Base-by-base conservation (phyloP, 1,140 invertebrate species). In the Euura saliciscinereae region DNA sequence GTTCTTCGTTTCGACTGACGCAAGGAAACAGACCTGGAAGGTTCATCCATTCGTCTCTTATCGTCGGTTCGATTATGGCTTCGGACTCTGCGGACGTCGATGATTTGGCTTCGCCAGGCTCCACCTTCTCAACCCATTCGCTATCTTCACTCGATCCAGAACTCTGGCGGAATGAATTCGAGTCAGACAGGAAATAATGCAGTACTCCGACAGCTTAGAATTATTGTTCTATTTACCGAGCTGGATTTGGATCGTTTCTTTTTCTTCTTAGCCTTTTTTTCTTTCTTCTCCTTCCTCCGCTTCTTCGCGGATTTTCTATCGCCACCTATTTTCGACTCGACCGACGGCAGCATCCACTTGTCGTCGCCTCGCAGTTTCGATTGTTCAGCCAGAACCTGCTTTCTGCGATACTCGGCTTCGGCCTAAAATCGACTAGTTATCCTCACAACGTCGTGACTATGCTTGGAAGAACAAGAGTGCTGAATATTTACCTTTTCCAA, bases 101-200 rank as follows among this genome's bases (percentile, higher is more conserved):
- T 28, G 28, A 28, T 28, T 28, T 28, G 28, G 28, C 28, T 0
- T 28, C 28, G 28, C 78, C 77, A 28, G 79, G 74, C 72, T 77
- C 71, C 45, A 81, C 72, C 80, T 88, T 90, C 81, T 91, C 90
- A 28, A 91, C 86, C 90, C 90, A 91, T 82, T 89, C 86, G 72
- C 88, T 86, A 44, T 78, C 74, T 43, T 81, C 71, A 73, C 65
- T 74, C 77, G 83, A 44, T 65, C 70, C 46, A 43, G 75, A 73
- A 79, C 59, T 69, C 65, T 74, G 45, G 51, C 13, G 3, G 13
- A 59, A 6, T 59, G 13, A 59, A 11, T 59, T 11, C 2, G 6
- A n/a, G 13, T n/a, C 3, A 6, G 13, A 59, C 13, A 4, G 13
- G 13, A 59, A 59, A 5, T 5, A 28, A 28, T 28, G 28, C 28